Conservation (phyloP, 2,113 vertebrate genomes). For the Solea solea region DNA sequence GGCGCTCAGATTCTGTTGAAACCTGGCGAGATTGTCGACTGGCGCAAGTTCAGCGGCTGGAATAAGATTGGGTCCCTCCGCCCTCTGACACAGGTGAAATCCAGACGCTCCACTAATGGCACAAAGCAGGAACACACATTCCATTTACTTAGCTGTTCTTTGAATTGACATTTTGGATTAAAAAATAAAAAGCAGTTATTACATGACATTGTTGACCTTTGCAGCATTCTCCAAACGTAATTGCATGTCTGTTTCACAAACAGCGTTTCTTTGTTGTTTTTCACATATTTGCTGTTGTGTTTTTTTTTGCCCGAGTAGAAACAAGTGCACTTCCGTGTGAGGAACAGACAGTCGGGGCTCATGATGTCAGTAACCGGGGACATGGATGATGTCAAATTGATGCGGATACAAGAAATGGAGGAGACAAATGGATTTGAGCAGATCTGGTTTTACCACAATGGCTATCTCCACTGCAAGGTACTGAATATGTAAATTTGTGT, state of each 20-base stretch:
- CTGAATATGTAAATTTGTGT: too few relatives aligned
- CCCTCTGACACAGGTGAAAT: conserved; percentile 88
- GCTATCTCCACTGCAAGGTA: conserved; percentile 89
- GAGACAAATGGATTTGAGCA: conserved; percentile 85
- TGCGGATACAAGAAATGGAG: conserved; percentile 87
- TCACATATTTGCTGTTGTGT: background rate
- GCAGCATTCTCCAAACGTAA: too few relatives aligned
- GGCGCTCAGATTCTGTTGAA: conserved; percentile 88
- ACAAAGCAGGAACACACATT: background rate
- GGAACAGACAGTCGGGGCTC: conserved; percentile 86
- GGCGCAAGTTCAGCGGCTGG: conserved; percentile 83
- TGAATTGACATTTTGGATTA: too few relatives aligned
- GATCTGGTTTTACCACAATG: conserved; percentile 91
- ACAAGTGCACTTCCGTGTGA: conserved; percentile 87
- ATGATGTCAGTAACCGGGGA: conserved; percentile 89
- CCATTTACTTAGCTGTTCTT: too few relatives aligned
- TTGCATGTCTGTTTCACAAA: too few relatives aligned
- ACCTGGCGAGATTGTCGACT: conserved; percentile 85
- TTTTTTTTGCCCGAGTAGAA: conserved; percentile 77
- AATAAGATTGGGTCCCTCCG: conserved; percentile 89
- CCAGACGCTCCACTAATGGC: background rate
- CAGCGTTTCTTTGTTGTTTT: too few relatives aligned
- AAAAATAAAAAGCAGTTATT: too few relatives aligned
- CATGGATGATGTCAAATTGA: conserved; percentile 89
- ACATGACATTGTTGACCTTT: too few relatives aligned